These are phyloP conservation scores for Corticium candelabrum DNA, from an alignment of 37 sponge, comb jelly and placozoan species.

Conservation along the genomic window DNA sequence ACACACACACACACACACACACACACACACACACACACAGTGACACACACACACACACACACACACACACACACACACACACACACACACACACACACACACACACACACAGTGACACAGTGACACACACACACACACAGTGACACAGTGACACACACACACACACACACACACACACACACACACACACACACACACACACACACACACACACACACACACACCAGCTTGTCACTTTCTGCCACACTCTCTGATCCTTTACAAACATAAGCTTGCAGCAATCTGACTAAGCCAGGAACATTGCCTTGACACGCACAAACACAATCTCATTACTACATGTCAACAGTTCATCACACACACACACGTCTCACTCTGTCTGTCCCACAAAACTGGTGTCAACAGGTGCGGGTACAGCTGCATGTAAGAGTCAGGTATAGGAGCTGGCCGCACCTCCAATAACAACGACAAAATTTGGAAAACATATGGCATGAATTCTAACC, in stretches of 20 bases:
- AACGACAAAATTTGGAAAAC: slow-evolving; percentile 91
- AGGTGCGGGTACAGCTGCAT: slow-evolving; percentile 82
- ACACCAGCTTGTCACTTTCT: neutral
- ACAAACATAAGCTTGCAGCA: slow-evolving; percentile 79
- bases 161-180: no score
- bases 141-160: no score
- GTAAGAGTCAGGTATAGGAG: slow-evolving; percentile 74
- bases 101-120: no score
- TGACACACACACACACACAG: no score
- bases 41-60: no score
- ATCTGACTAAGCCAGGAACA: slow-evolving; percentile 86
- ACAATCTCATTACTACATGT: neutral
- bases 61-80: no score
- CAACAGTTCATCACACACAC: neutral
- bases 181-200: no score
- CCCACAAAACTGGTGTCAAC: slow-evolving; percentile 91
- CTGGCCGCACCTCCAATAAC: slow-evolving; percentile 77
- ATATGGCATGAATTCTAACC: slow-evolving; percentile 89
- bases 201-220: no score
- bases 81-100: no score
- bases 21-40: neutral
- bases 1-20: neutral
- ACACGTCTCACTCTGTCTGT: slow-evolving; percentile 22
- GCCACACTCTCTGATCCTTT: slow-evolving; percentile 18
- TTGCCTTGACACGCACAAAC: slow-evolving; percentile 39